Conservation (phyloP, 2,113 vertebrate species). For the Indicator indicator region DNA sequence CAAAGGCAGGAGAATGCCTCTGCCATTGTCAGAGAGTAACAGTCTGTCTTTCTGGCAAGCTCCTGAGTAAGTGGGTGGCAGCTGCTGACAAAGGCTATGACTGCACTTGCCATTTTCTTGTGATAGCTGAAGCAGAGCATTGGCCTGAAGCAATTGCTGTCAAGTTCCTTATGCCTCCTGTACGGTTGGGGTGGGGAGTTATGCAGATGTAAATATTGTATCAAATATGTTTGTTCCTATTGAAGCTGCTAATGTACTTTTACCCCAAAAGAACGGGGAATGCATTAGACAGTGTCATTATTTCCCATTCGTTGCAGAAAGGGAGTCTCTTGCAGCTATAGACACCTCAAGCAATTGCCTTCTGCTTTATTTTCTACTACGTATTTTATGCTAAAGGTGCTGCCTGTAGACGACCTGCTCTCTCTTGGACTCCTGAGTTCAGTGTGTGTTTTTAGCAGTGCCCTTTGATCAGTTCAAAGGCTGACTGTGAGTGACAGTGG, state of each 20-base stretch:
- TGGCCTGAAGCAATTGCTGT: conserved; percentile 15
- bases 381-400: background rate
- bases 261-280: background rate
- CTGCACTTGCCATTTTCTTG: conserved; percentile 1
- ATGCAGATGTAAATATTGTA: background rate
- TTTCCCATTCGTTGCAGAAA: background rate
- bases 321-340: background rate
- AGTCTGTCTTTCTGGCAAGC: background rate
- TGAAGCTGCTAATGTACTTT: background rate
- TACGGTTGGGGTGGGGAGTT: background rate
- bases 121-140: background rate
- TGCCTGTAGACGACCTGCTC: background rate
- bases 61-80: background rate
- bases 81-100: conserved; percentile 9
- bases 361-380: background rate
- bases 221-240: background rate
- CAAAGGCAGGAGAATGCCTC: background rate
- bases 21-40: conserved; percentile 2
- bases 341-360: background rate
- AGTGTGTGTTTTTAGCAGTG: background rate
- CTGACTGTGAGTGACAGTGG: background rate
- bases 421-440: background rate
- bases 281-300: background rate
- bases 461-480: conserved; percentile 6
- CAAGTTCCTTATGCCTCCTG: background rate